These are phyloP conservation scores for Pituophis catenifer DNA, from an alignment of 2,113 vertebrate genomes.

Conservation along the genomic window DNA sequence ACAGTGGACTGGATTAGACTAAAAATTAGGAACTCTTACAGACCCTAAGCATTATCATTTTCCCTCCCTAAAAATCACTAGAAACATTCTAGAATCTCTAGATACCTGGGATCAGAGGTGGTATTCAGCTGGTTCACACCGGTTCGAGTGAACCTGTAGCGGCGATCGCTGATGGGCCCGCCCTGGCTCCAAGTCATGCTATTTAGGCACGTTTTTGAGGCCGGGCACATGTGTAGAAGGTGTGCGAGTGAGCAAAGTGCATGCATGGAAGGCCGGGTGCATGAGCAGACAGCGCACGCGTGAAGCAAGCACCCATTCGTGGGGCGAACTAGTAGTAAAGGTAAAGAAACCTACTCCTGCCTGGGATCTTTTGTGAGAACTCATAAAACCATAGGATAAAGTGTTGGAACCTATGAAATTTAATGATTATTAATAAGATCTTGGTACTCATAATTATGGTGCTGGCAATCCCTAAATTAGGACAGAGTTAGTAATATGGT, in stretches of 20 bases:
- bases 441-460: neutral
- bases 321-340: too few species aligned
- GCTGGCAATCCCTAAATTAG: neutral
- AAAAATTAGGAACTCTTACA: neutral
- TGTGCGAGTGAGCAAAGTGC: too few species aligned
- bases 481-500: neutral
- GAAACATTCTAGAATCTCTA: neutral
- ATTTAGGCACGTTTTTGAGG: too few species aligned
- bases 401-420: neutral
- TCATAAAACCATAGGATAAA: neutral
- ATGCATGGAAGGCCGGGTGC: too few species aligned
- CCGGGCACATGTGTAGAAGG: too few species aligned
- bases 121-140: too few species aligned
- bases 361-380: neutral
- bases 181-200: too few species aligned
- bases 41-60: neutral
- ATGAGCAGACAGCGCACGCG: fast-evolving
- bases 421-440: neutral
- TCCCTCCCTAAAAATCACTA: neutral
- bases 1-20: neutral
- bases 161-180: too few species aligned
- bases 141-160: too few species aligned
- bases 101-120: neutral
- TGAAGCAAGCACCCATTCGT: too few species aligned
- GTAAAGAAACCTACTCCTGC: neutral